Evolutionary conservation across 2,888 invertebrate species (phyloP), one percentile per base, ranked within the genome.

Genomic region (Myopa testacea): DNA sequence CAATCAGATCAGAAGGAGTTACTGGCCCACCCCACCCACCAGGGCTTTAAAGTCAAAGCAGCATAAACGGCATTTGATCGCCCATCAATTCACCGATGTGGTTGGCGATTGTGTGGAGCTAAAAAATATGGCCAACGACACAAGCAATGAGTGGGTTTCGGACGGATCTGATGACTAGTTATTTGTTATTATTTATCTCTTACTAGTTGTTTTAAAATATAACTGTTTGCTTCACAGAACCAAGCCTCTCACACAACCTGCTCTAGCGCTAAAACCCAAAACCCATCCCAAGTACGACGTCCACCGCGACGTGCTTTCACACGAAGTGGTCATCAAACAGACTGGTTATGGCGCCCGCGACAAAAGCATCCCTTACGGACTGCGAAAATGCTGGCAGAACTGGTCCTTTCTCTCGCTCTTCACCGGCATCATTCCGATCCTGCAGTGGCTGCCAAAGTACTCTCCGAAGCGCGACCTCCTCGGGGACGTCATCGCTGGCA

Each of bases 401-500:
- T 88, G 86, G 84, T 87, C 83, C 37, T 86, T 88, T 76, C 81
- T 87, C 26, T 83, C 85, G 19, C 84, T 88, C 10, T 85, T 89
- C 68, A 84, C 85, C 52, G 87, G 87, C 77, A 78, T 90, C 2
- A 84, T 93, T 67, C 93, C 93, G n/a, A 90, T 91, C 5, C 79
- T 92, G 16, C 90, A 90, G 81, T 94, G 94, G 94, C 84, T 94
- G 34, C 91, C 91, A 60, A 89, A 91, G 73, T 94, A 94, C 87
- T 90, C 91, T 69, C 91, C 92, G 88, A 91, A 89, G 82, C 88
- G 90, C 38, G 91, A 94, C 85, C 88, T 95, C 8, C 79, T 92
- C 0, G 90, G 92, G n/a, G 96, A 97, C 89, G 84, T 95, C 14
- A 92, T 95, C 65, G 92, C 95, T n/a, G 96, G 96, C 2, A 89